A percentile compares a stretch with the other conserved stretches of the same genome.
phyloP scores from a whole-genome alignment of 2,797 vertebrate genomes.

The Semaprochilodus insignis region DNA sequence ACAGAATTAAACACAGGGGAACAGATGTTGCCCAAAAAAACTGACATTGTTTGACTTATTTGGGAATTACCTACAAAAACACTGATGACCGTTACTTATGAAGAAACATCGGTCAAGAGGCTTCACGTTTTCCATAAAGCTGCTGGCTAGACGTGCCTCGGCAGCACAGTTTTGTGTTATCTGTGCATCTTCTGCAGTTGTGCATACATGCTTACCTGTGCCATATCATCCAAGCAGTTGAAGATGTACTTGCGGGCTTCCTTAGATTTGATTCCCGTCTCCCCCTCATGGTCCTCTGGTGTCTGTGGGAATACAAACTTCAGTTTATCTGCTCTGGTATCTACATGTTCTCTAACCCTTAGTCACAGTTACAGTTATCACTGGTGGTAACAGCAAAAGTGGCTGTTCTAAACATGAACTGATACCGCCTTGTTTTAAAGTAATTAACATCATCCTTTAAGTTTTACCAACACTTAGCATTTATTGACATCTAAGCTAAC shows the following conservation, averaged over 20 bases:
- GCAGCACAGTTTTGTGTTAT: neutral
- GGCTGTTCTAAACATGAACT: neutral
- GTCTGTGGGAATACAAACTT: slow-evolving; percentile 79
- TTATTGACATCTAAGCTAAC: too few species aligned
- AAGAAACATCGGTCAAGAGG: neutral
- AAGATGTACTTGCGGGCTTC: slow-evolving; percentile 99
- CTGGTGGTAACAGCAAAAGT: neutral
- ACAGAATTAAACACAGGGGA: too few species aligned
- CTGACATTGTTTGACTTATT: neutral
- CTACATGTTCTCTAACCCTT: neutral
- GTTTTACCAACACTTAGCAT: too few species aligned
- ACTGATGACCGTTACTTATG: too few species aligned
- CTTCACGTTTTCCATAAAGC: neutral
- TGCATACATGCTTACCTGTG: slow-evolving; percentile 83
- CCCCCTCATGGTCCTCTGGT: slow-evolving; percentile 96
- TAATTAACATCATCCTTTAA: too few species aligned
- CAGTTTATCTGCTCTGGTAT: neutral
- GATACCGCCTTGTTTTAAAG: neutral
- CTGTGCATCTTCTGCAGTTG: neutral
- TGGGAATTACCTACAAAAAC: neutral
- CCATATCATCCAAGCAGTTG: slow-evolving; percentile 99
- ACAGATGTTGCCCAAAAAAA: too few species aligned
- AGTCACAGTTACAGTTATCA: neutral
- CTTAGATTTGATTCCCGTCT: slow-evolving; percentile 99
- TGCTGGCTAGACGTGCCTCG: neutral